phyloP scores from a whole-genome alignment of 2,888 invertebrate genomes.

The Schizaphis graminum region DNA sequence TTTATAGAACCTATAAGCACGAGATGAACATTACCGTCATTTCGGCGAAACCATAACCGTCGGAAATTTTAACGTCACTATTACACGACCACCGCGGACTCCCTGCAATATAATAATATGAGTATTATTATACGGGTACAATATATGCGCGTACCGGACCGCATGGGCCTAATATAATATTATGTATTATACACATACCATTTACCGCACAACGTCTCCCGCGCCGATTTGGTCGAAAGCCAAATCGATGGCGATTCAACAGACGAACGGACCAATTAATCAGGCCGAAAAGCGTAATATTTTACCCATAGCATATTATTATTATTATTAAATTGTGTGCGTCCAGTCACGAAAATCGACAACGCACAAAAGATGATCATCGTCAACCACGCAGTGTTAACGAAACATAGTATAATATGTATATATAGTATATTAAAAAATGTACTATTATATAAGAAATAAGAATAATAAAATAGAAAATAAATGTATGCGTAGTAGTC shows the following conservation, averaged over 20 bases:
- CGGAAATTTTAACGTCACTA: background rate
- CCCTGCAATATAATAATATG: background rate
- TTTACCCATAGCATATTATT: background rate
- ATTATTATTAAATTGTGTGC: background rate
- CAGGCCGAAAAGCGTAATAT: conserved; percentile 30
- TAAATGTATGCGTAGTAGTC: background rate
- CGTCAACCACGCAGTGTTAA: background rate
- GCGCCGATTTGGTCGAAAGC: conserved; percentile 52
- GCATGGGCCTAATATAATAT: too few relatives aligned
- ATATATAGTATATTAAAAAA: background rate
- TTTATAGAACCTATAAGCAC: background rate
- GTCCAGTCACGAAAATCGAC: conserved; percentile 5
- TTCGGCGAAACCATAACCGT: background rate
- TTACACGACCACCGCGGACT: background rate
- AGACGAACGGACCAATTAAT: conserved; percentile 44
- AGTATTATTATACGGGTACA: background rate
- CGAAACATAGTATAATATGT: background rate
- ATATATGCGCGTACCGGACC: background rate
- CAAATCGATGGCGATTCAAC: conserved; percentile 53
- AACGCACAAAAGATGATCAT: conserved; percentile 3
- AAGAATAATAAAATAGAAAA: background rate
- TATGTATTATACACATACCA: too few relatives aligned
- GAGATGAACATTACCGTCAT: background rate
- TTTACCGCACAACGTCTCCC: background rate
- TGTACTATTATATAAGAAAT: background rate